Evolutionary conservation across 2,888 invertebrate species (phyloP).

Genomic region (Fragum whitleyi): DNA sequence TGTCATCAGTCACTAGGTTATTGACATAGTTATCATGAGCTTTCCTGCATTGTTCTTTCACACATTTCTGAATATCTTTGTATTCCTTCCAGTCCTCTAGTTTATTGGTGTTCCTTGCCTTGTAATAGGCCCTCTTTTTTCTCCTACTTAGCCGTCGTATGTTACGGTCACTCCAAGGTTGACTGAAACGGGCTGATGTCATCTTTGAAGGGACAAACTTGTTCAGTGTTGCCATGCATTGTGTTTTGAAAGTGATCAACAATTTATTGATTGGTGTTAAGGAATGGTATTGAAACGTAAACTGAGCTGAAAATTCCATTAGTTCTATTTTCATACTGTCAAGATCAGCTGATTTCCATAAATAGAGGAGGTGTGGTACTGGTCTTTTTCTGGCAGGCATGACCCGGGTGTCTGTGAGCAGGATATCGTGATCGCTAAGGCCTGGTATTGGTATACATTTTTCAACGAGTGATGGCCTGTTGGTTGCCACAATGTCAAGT

Average conservation of each 20-base stretch:
- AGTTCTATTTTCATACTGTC: constrained; percentile 3
- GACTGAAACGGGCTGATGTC: not conserved
- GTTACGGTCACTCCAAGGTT: constrained; percentile 12
- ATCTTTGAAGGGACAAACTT: not conserved
- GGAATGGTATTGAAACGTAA: not conserved
- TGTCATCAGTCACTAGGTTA: constrained; percentile 6
- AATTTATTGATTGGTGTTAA: not conserved
- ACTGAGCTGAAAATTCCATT: constrained; percentile 1
- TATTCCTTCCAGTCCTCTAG: not conserved
- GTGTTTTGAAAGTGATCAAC: not conserved
- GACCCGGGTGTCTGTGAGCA: not conserved
- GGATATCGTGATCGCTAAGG: constrained; percentile 32
- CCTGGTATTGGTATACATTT: constrained; percentile 26
- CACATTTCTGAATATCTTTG: not conserved
- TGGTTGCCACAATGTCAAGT: constrained; percentile 35
- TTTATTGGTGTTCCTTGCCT: not conserved
- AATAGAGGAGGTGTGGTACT: not conserved
- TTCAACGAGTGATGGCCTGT: constrained; percentile 25
- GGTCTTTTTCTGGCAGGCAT: not conserved
- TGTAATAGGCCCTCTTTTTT: constrained; percentile 7
- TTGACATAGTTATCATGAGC: constrained; percentile 1
- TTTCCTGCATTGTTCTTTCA: constrained; percentile 9
- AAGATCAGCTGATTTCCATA: constrained; percentile 23
- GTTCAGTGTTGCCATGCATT: no score
- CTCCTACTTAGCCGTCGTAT: not conserved